These are phyloP conservation scores for Meteorus colon DNA, from an alignment of 2,888 invertebrate species.

Conservation along the genomic window DNA sequence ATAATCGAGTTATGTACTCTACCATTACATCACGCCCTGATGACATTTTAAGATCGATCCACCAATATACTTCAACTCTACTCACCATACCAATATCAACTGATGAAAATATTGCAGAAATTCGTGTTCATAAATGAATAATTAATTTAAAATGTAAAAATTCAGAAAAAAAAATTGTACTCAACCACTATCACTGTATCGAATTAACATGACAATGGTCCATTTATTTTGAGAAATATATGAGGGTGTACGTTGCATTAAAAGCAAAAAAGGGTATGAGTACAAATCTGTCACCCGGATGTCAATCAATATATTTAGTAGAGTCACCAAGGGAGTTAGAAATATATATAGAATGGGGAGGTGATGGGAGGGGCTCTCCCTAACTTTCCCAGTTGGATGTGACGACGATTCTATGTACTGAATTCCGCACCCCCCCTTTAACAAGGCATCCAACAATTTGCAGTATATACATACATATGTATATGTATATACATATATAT, in stretches of 20 bases:
- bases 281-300: conserved; percentile 71
- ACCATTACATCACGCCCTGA: conserved; percentile 21
- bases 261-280: conserved; percentile 49
- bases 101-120: background rate
- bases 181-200: conserved; percentile 8
- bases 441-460: conserved; percentile 28
- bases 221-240: conserved; percentile 14
- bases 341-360: background rate
- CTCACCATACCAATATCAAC: background rate
- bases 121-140: background rate
- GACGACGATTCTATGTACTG: conserved; percentile 21
- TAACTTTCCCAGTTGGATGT: conserved; percentile 39
- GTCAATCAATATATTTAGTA: conserved; percentile 70
- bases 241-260: conserved; percentile 57
- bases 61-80: background rate
- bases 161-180: background rate
- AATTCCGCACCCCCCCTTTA: conserved; percentile 26
- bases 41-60: conserved; percentile 29
- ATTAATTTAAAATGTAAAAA: background rate
- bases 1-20: conserved; percentile 37
- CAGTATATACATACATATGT: background rate
- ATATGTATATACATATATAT: background rate
- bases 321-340: conserved; percentile 11
- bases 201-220: conserved; percentile 34
- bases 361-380: conserved; percentile 58